A percentile compares a stretch with the other conserved stretches of the same genome.
Conservation (phyloP, 64 coral and sea anemone genomes). For the Acropora yongei region DNA sequence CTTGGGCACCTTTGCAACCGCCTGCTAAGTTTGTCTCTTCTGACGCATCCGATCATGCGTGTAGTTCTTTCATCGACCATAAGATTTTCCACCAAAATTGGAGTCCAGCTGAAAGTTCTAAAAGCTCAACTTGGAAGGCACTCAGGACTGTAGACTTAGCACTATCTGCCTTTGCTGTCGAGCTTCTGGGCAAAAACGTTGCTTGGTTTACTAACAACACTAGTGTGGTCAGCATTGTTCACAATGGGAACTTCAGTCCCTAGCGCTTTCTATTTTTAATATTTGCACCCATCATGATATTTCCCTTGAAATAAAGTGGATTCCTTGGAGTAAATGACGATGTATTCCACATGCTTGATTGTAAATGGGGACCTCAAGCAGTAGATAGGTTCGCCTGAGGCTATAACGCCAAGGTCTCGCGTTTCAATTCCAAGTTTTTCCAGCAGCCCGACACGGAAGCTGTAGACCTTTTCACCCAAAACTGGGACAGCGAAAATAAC, state of each 20-base stretch:
- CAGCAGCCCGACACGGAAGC: conserved; percentile 35
- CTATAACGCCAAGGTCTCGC: conserved; percentile 44
- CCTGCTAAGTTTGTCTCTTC: background rate
- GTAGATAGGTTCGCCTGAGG: conserved; percentile 57
- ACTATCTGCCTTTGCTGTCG: too few relatives aligned
- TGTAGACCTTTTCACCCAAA: conserved; percentile 29
- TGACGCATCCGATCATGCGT: too few relatives aligned
- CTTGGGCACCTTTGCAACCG: background rate
- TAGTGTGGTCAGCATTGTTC: background rate
- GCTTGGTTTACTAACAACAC: conserved; percentile 25
- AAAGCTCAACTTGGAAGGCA: too few relatives aligned
- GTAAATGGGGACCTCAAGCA: too few relatives aligned
- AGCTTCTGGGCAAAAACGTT: conserved; percentile 12
- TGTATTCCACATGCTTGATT: background rate
- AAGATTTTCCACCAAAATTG: conserved; percentile 36
- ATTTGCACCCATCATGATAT: background rate
- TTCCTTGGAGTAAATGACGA: conserved; percentile 21
- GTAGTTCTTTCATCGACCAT: background rate
- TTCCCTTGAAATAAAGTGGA: conserved; percentile 43
- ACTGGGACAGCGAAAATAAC: background rate
- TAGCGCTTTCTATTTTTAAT: conserved; percentile 26
- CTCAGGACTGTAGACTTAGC: too few relatives aligned
- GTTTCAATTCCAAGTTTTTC: conserved; percentile 68
- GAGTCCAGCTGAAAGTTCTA: conserved; percentile 2
- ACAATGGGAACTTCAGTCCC: background rate